Evolutionary conservation across 2,888 invertebrate genomes (phyloP).

Genomic region (Hartigia nigra): DNA sequence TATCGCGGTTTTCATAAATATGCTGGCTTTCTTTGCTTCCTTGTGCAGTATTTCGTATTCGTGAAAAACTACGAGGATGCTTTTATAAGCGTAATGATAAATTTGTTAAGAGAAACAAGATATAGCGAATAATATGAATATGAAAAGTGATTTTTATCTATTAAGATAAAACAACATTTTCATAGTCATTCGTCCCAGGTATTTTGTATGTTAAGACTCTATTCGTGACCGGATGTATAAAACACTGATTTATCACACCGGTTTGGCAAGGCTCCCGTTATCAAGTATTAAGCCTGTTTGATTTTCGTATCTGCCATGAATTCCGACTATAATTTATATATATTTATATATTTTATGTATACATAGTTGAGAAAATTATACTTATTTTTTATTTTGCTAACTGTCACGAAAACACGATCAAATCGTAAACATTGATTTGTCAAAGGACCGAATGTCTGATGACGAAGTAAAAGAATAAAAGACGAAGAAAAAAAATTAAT

Average conservation of each 20-base stretch:
- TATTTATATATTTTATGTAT: too few species aligned
- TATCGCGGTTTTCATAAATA: background rate
- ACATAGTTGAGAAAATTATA: background rate
- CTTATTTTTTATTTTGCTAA: background rate
- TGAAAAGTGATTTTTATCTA: background rate
- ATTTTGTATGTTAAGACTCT: background rate
- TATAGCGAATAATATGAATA: background rate
- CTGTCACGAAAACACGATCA: background rate
- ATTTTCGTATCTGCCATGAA: background rate
- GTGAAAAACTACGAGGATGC: background rate
- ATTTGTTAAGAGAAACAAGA: background rate
- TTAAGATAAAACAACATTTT: background rate
- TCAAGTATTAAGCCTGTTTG: background rate
- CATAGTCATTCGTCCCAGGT: background rate
- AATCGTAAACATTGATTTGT: background rate
- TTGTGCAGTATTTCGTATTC: background rate
- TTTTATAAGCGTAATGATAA: background rate
- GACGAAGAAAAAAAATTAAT: background rate
- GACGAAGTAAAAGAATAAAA: background rate
- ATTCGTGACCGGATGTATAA: background rate
- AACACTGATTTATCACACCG: background rate
- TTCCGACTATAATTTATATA: background rate
- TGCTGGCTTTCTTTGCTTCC: background rate
- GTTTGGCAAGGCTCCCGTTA: background rate
- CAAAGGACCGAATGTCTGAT: background rate